Evolutionary conservation across 2,113 vertebrate species (phyloP), one percentile per base, ranked within the genome.

Genomic region (Euleptes europaea): DNA sequence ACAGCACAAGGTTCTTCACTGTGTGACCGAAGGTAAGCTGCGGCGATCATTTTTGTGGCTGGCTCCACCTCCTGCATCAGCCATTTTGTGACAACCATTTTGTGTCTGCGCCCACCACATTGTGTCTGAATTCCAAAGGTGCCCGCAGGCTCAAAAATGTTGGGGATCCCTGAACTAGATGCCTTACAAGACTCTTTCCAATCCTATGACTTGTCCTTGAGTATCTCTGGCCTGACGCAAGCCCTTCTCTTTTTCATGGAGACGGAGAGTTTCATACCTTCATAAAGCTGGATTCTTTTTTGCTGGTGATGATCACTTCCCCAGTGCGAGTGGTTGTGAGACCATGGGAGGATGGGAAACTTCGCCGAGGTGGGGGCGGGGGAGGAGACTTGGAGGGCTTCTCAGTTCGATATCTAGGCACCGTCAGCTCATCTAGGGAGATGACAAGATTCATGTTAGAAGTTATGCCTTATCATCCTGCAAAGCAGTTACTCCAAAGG

Each of bases 341-440:
- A 26, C 98, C 97, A 0, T 99, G 98, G 67, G 98, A 98, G 0
- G 98, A 99, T 1, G 98, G 99, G 93, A 99, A 99, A 91, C 99
- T 99, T 44, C 98, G 97, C 78, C 98, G 96, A 0, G 98, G 98
- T 1, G 98, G 98, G 0, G 99, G 98, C 0, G 99, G 98, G 0
- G 98, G 98, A 0, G 98, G 98, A 0, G 98, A 99, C 86, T 99
- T 99, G 78, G 98, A 99, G 21, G 98, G 98, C 91, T 99, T 99
- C 94, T 99, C 98, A 0, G 98, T 99, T 82, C 98, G 97, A 92
- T 99, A 99, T 19, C 98, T 96, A 1, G 98, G 97, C 75, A 99
- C 98, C 0, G 97, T 97, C 93, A 99, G 95, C 86, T 99, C 98
- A 83, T 99, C 98, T 97, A 94, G 14, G 82, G 91, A 91, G 83